These are phyloP conservation scores for Orthosia cruda DNA, from an alignment of 2,888 invertebrate genomes.

Conservation along the genomic window DNA sequence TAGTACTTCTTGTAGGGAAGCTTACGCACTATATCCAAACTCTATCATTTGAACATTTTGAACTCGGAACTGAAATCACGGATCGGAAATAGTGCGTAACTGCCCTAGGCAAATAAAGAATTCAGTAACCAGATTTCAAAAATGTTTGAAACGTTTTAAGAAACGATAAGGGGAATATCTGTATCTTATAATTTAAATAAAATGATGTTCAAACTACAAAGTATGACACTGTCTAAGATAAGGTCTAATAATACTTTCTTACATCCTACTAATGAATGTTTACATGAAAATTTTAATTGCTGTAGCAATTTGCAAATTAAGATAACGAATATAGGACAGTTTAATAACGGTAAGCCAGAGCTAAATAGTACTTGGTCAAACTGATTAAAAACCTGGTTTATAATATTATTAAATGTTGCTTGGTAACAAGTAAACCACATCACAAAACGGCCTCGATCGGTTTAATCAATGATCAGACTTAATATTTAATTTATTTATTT, in stretches of 20 bases:
- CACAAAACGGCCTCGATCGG: neutral
- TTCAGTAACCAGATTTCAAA: too few species aligned
- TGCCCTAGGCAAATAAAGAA: too few species aligned
- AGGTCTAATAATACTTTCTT: neutral
- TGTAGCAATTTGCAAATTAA: constrained; percentile 9
- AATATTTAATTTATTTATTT: neutral
- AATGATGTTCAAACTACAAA: too few species aligned
- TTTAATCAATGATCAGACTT: neutral
- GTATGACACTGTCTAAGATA: constrained; percentile 6
- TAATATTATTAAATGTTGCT: neutral
- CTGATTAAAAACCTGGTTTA: constrained; percentile 15
- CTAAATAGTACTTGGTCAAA: neutral
- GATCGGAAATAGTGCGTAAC: too few species aligned
- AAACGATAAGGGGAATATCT: too few species aligned
- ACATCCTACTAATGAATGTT: neutral
- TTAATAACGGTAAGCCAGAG: constrained; percentile 2
- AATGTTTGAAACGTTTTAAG: too few species aligned
- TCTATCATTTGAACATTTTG: too few species aligned
- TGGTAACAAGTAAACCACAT: neutral
- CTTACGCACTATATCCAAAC: too few species aligned
- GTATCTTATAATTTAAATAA: too few species aligned
- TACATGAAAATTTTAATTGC: constrained; percentile 15
- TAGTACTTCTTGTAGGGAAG: too few species aligned
- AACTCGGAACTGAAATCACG: too few species aligned
- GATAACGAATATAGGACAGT: constrained; percentile 36